These are phyloP conservation scores for Dryomyza anilis DNA, from an alignment of 2,888 invertebrate species.

Conservation along the genomic window DNA sequence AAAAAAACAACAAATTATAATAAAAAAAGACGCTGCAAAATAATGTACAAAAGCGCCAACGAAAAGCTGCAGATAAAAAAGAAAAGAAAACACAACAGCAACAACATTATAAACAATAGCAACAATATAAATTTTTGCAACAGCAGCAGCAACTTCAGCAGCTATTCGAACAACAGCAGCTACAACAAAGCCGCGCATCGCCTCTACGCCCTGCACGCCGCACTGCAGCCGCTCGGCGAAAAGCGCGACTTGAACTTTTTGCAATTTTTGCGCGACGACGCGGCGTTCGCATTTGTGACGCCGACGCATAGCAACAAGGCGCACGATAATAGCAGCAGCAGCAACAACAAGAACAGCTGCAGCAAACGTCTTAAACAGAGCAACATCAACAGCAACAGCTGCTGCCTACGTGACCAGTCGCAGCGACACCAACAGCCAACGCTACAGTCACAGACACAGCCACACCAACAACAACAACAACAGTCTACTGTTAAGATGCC, in stretches of 20 bases:
- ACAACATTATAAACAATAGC: constrained; percentile 12
- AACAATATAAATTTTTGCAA: too few species aligned
- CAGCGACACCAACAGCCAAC: constrained; percentile 33
- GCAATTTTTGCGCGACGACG: neutral
- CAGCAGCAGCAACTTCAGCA: constrained; percentile 9
- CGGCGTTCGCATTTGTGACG: neutral
- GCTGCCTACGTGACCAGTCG: constrained; percentile 44
- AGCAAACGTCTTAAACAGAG: too few species aligned
- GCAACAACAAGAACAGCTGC: constrained; percentile 29
- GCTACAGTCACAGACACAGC: too few species aligned
- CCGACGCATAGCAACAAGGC: neutral
- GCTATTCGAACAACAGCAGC: constrained; percentile 15
- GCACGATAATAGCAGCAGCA: constrained; percentile 28
- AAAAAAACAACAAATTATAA: neutral
- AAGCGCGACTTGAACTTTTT: neutral
- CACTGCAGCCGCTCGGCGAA: neutral
- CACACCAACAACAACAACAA: neutral
- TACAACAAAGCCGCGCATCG: neutral
- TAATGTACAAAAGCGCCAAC: constrained; percentile 44
- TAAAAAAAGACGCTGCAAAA: neutral
- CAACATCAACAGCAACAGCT: constrained; percentile 8
- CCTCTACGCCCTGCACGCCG: constrained; percentile 1
- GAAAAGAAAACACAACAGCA: constrained; percentile 40
- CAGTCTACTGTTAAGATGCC: constrained; percentile 41
- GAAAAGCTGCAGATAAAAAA: constrained; percentile 45